Evolutionary conservation across 2,113 vertebrate species (phyloP), one percentile per base, ranked within the genome.

Genomic region (Phyllostomus discolor): DNA sequence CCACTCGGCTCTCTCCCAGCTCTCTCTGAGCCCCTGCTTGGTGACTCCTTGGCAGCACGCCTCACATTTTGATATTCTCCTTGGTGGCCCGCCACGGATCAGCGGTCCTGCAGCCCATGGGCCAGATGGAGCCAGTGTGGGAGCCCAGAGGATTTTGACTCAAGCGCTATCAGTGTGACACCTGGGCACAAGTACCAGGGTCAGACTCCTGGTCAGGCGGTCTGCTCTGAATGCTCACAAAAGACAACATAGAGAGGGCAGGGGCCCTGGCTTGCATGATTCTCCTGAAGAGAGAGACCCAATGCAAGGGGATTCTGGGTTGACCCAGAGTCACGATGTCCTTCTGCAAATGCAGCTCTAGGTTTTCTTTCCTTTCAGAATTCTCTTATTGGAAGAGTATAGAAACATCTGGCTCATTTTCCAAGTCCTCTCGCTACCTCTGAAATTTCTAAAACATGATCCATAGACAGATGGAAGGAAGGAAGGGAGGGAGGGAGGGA

Each of bases 381-480:
- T 54, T 93, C 67, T 41, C 12, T 22, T 11, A 2, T 82, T 89
- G 38, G 9, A 72, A 41, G 22, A 81, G 6, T 59, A 26, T n/a
- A 67, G 35, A 78, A 78, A 46, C 19, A 81, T 48, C 57, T 75
- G 76, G 64, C n/a, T 67, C n/a, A 22, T 67, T 90, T 87, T 66
- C 50, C 31, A 64, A 43, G 22, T 79, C n/a, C 31, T 78, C 50
- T 88, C 35, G 7, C 46, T 70, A 66, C 22, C 48, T 96, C 67
- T 91, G 52, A 72, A 85, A 78, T 91, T 83, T 82, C 35, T 91
- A 82, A 72, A 90, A 62, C 35, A 91, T 81, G 92, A 57, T 46
- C 46, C 50, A 52, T 26, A 20, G 35, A 57, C 2, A 14, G 50
- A 72, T 41, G 69, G 33, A 52, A 14, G 66, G 52, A 5, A 52